Evolutionary conservation across 2,797 vertebrate species (phyloP), one percentile per base, ranked within the genome.

Genomic region (Acanthurus tractus): DNA sequence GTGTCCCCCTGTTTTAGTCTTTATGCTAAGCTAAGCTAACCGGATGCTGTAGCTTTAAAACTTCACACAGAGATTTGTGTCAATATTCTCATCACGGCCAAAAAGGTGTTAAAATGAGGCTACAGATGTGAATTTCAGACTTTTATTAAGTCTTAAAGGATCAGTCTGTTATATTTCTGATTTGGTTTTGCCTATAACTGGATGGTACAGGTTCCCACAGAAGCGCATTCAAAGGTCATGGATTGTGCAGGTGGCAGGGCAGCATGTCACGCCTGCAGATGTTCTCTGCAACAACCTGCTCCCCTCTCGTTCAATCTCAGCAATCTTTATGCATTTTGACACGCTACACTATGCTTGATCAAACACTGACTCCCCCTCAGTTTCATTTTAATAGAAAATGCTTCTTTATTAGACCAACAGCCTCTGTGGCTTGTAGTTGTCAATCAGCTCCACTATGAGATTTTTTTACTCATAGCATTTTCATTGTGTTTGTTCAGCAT

Each of bases 81-180:
- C 15, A 12, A 12, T 22, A 3, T 46, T 45, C 17, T 46, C n/a
- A 11, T 17, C 18, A 54, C 18, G 6, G 36, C 6, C 23, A 8
- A 12, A 11, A 86, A 81, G 46, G 64, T 45, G 71, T 81, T 87
- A 52, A 72, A 83, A 80, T 78, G 53, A 56, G 70, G 82, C 68
- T 86, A 6, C 83, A 85, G 86, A 86, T 89, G 83, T 86, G 76
- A 87, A 81, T 89, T 78, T 82, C 81, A 83, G 69, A 58, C 48
- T 79, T 78, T 79, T 61, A 61, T 38, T 23, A 36, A 69, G 25
- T 58, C 70, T 79, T 64, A 65, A 77, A 63, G 74, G 74, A 63
- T 87, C 62, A 68, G 65, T 71, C 66, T 25, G 65, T 44, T 45
- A 81, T 57, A 80, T 83, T 86, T 80, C 44, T 62, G 82, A 81